Percentiles rank a stretch among this genome's conserved stretches.
phyloP scores from a whole-genome alignment of 2,888 invertebrate species.

The Drosophila kokeensis region DNA sequence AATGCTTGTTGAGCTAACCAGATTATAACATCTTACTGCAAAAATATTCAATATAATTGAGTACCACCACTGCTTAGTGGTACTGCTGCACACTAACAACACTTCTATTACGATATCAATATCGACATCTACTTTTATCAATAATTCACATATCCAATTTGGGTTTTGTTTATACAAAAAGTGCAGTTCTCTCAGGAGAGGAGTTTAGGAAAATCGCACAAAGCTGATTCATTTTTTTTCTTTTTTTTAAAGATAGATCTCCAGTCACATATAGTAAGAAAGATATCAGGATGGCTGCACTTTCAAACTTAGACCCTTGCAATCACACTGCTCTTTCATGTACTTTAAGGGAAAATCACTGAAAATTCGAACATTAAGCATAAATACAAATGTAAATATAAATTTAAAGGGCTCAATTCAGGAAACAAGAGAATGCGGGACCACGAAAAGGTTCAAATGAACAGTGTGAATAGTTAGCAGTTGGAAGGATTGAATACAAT shows the following conservation, averaged over 20 bases:
- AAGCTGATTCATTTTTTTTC: neutral
- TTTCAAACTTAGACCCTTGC: neutral
- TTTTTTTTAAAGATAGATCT: neutral
- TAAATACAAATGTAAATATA: neutral
- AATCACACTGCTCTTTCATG: neutral
- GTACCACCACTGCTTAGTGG: neutral
- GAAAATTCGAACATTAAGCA: neutral
- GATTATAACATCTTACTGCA: neutral
- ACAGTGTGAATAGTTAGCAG: neutral
- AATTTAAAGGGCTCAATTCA: neutral
- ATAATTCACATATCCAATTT: neutral
- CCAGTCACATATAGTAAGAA: neutral
- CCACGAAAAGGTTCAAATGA: neutral
- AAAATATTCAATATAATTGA: neutral
- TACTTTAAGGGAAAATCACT: neutral
- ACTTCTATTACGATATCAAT: neutral
- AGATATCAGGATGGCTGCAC: neutral
- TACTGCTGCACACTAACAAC: neutral
- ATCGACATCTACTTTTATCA: neutral
- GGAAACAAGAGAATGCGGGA: neutral
- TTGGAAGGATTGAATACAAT: slow-evolving; percentile 10
- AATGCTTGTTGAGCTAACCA: neutral
- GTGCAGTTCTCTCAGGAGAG: neutral
- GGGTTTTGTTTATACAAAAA: neutral
- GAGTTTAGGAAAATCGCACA: neutral